Conservation (phyloP, 2,888 invertebrate species). For the Prenolepis imparis region DNA sequence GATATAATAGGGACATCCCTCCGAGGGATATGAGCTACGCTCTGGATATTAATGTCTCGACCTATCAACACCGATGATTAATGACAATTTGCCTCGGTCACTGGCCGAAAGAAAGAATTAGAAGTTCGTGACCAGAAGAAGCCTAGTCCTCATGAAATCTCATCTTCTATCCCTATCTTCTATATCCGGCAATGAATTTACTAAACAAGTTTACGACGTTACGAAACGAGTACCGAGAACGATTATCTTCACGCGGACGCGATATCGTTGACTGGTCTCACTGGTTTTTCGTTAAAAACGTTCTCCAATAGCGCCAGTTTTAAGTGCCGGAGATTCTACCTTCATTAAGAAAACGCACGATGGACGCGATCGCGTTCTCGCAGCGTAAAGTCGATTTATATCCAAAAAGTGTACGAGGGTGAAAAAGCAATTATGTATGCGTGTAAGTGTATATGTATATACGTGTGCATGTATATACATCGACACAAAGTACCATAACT, state of each 20-base stretch:
- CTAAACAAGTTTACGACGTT: background rate
- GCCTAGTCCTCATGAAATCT: background rate
- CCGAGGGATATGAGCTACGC: constrained; percentile 3
- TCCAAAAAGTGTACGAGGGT: background rate
- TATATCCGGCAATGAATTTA: constrained; percentile 2
- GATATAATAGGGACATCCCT: background rate
- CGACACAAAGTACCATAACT: background rate
- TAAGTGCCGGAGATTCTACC: background rate
- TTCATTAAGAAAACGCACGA: background rate
- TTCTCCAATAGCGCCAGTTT: background rate
- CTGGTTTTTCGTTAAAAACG: background rate
- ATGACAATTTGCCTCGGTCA: constrained; percentile 47
- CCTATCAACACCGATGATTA: constrained; percentile 45
- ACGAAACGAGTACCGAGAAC: constrained; percentile 3
- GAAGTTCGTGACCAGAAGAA: constrained; percentile 11
- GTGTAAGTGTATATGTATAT: too few species aligned
- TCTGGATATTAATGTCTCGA: constrained; percentile 42
- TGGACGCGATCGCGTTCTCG: background rate
- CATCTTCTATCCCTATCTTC: background rate
- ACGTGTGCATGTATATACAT: too few species aligned
- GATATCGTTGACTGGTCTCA: background rate
- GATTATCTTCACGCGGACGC: background rate
- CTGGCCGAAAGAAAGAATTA: constrained; percentile 10
- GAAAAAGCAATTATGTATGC: background rate
- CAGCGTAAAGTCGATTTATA: background rate